Evolutionary conservation across 2,888 invertebrate genomes (phyloP), one percentile per base, ranked within the genome.

Genomic region (Polia nebulosa): DNA sequence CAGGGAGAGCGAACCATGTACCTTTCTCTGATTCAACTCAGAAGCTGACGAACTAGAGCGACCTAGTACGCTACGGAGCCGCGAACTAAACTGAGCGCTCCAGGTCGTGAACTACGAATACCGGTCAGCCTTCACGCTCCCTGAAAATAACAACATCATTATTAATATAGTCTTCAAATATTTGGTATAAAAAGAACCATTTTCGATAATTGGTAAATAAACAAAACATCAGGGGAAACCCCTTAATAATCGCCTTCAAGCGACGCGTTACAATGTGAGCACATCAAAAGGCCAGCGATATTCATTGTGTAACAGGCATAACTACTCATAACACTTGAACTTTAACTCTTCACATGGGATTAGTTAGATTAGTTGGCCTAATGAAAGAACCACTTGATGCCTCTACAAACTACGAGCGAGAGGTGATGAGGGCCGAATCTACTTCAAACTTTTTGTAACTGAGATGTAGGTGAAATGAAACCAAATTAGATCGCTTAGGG

Each of bases 281-380:
- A 51, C 39, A 27, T 41, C 67, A 52, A 67, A 72, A 76, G 49
- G 70, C 41, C 20, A 70, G n/a, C 45, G 20, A 36, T 62, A 58
- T 58, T 58, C 56, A 78, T 55, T 49, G 36, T 39, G 36, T 57
- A 39, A 78, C 34, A 56, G 25, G 57, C 25, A 78, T 64, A 53
- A 69, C 68, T 34, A 56, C 20, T 60, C 25, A 78, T 64, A 53
- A 69, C 68, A 63, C 66, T 58, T 67, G 51, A 80, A 80, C 74
- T 81, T 64, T 72, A 65, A 65, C 78, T 69, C 78, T 76, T 78
- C 67, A 76, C 52, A 66, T 69, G 62, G 36, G 63, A 77, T 75
- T 65, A 78, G 64, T 59, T 45, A 44, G 59, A 81, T 81, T 73
- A 78, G 36, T 63, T 62, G 27, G 45, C 32, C 49, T 80, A 70